These are phyloP conservation scores for Sebastes alutus DNA, from an alignment of 2,797 vertebrate genomes.

Conservation along the genomic window DNA sequence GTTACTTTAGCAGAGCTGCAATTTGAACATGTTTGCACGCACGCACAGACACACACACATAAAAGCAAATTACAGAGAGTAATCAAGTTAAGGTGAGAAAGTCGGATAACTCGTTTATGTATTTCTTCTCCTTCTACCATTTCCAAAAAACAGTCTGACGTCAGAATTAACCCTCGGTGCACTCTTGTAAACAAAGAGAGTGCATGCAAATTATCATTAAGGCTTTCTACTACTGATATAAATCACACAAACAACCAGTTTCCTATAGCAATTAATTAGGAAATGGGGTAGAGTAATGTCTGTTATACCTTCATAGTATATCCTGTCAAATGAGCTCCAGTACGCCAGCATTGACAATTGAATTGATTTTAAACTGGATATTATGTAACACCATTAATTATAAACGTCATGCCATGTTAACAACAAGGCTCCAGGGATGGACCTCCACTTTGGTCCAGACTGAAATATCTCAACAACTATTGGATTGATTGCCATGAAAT, in stretches of 20 bases:
- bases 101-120: conserved; percentile 42
- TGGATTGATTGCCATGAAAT: neutral
- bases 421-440: neutral
- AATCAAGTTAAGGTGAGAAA: conserved; percentile 64
- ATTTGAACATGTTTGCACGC: conserved; percentile 22
- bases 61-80: conserved; percentile 43
- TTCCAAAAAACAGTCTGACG: neutral
- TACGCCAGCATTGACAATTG: neutral
- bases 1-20: conserved; percentile 47
- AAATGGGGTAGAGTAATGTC: neutral
- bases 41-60: neutral
- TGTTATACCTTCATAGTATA: neutral
- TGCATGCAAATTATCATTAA: neutral
- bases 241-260: neutral
- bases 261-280: neutral
- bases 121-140: conserved; percentile 10
- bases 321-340: no score
- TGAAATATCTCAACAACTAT: neutral
- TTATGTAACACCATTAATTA: neutral
- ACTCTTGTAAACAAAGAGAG: neutral
- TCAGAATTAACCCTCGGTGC: neutral
- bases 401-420: neutral
- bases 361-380: neutral
- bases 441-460: neutral
- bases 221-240: neutral